A percentile compares a stretch with the other conserved stretches of the same genome.
Evolutionary conservation across 2,888 invertebrate genomes (phyloP).

Genomic region (Xestia c-nigrum): DNA sequence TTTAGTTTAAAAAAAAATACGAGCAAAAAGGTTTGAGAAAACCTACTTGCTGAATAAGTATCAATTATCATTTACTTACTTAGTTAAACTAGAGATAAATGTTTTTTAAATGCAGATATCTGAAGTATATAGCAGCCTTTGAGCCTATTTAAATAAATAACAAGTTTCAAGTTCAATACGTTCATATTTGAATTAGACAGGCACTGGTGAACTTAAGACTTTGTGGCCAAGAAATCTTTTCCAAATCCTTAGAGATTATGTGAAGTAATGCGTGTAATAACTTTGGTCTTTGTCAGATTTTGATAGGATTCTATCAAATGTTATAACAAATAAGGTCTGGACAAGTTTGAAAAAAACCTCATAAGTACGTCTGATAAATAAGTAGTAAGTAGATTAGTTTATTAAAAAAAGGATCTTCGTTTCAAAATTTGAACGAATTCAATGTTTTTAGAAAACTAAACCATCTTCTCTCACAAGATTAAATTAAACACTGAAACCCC

Average conservation of each 20-base stretch:
- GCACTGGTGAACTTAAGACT: slow-evolving; percentile 10
- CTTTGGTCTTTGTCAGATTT: slow-evolving; percentile 11
- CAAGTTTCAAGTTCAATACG: slow-evolving; percentile 28
- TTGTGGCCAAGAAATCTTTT: slow-evolving; percentile 22
- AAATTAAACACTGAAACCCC: slow-evolving; percentile 17
- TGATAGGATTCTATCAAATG: slow-evolving; percentile 25
- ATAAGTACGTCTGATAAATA: not conserved
- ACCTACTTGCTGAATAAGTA: too few relatives aligned
- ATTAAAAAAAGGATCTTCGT: not conserved
- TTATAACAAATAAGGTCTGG: slow-evolving; percentile 12
- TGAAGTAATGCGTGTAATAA: slow-evolving; percentile 45
- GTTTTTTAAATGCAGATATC: not conserved
- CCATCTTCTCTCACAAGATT: not conserved
- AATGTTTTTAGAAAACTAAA: slow-evolving; percentile 4
- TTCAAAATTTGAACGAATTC: not conserved
- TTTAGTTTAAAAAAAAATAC: too few relatives aligned
- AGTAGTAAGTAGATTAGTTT: not conserved
- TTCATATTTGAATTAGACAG: slow-evolving; percentile 13
- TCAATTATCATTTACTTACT: not conserved
- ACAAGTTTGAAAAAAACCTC: not conserved
- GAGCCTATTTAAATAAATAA: not conserved
- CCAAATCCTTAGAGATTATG: slow-evolving; percentile 42
- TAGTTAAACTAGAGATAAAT: not conserved
- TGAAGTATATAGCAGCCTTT: not conserved
- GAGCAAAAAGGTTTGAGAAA: too few relatives aligned